phyloP scores from a whole-genome alignment of 2,113 vertebrate genomes.

The Anoplopoma fimbria region DNA sequence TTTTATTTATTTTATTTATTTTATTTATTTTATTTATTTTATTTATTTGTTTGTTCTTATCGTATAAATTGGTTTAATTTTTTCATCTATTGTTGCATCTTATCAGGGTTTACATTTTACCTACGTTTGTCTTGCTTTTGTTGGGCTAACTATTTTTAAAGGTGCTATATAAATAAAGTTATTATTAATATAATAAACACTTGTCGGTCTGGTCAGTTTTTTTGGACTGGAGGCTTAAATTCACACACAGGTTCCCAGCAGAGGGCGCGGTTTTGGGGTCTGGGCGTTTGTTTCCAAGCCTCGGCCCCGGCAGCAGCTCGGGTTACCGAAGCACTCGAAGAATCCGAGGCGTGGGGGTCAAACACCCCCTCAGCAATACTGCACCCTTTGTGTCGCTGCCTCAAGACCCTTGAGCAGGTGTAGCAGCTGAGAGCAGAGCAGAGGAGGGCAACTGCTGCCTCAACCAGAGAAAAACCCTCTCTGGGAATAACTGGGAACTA shows the following conservation, averaged over 20 bases:
- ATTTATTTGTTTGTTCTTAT: no score
- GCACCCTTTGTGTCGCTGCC: slow-evolving; percentile 75
- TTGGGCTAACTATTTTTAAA: no score
- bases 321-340: slow-evolving; percentile 63
- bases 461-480: neutral
- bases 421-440: slow-evolving; percentile 77
- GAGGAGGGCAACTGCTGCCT: slow-evolving; percentile 73
- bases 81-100: no score
- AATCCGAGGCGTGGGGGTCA: slow-evolving; percentile 69
- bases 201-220: no score
- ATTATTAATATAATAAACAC: no score
- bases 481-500: neutral
- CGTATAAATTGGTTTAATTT: no score
- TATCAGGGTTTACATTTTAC: no score
- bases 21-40: no score
- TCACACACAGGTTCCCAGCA: slow-evolving; percentile 33
- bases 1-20: no score
- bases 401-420: slow-evolving; percentile 56
- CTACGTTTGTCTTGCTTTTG: no score
- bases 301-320: slow-evolving; percentile 32
- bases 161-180: no score
- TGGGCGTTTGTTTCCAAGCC: slow-evolving; percentile 8
- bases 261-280: slow-evolving; percentile 28
- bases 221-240: neutral
- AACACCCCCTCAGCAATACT: slow-evolving; percentile 63